phyloP scores from a whole-genome alignment of 2,888 invertebrate species.

The Rutpela maculata region DNA sequence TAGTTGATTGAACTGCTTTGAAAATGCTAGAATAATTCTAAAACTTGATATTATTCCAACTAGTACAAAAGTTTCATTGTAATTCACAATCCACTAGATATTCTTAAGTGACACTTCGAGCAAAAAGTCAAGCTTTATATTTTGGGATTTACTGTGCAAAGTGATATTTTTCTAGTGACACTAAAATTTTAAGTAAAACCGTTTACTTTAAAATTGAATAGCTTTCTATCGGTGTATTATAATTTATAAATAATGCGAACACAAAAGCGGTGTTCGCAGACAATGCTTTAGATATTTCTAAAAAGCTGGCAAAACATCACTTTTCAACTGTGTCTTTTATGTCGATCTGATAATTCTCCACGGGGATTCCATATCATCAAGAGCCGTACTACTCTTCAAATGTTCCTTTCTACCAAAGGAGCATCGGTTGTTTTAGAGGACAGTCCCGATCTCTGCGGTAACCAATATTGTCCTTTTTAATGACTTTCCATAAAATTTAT shows the following conservation, averaged over 20 bases:
- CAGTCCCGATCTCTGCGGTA: conserved; percentile 35
- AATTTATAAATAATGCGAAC: not conserved
- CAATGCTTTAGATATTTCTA: conserved; percentile 49
- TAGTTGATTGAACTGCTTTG: too few species aligned
- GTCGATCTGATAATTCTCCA: conserved; percentile 64
- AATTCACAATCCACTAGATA: too few species aligned
- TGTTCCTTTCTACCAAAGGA: conserved; percentile 37
- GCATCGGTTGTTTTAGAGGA: conserved; percentile 38
- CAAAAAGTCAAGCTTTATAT: too few species aligned
- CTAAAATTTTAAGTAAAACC: too few species aligned
- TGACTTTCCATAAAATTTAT: conserved; percentile 63
- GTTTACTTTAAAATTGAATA: too few species aligned
- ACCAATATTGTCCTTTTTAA: conserved; percentile 52
- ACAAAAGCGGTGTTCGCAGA: conserved; percentile 40
- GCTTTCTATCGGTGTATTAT: too few species aligned
- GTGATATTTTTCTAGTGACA: too few species aligned
- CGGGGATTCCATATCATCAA: conserved; percentile 55
- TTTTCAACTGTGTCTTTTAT: conserved; percentile 66
- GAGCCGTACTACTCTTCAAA: conserved; percentile 41
- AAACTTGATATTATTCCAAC: too few species aligned
- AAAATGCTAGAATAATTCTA: too few species aligned
- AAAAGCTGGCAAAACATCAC: conserved; percentile 71
- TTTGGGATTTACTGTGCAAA: too few species aligned
- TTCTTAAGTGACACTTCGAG: too few species aligned
- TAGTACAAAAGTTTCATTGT: too few species aligned